Base-by-base conservation (phyloP, 2,113 vertebrate species). In the Centrocercus urophasianus region DNA sequence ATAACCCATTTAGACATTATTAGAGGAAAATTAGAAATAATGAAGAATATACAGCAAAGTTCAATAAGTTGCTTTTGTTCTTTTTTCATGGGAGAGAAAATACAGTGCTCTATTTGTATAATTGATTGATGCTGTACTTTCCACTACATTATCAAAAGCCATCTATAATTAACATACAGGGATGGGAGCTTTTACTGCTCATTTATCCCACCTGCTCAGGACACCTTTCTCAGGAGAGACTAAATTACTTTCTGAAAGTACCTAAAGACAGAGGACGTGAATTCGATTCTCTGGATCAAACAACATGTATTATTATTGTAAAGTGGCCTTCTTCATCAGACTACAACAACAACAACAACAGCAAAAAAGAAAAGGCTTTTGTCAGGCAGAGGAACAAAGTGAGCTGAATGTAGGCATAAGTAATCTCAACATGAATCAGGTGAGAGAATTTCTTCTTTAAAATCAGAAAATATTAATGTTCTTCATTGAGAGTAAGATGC, bases 401-500 rank as follows among this genome's bases (percentile, higher is more conserved):
- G 6, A 96, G 76, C 42, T 81, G 63, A 54, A 59, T 5, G 4
- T 65, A 77, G 36, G 25, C 43, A 56, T 57, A 74, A 88, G 25
- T 67, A 83, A 66, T 60, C 24, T 88, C 25, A 42, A 42, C 20
- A 59, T 81, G 8, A 83, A 74, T 74, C 38, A 70, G 65, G 38
- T 72, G 42, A 83, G 11, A 69, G 56, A 80, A 65, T 48, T 21
- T 86, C n/a, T 79, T 76, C 73, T 70, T 76, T 19, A 70, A 89
- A 92, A 19, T 36, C 40, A 47, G 47, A 60, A 91, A 86, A 64
- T 54, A 83, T 45, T 88, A 34, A 67, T 47, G 34, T 21, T 83
- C 12, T 89, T 89, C 91, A 59, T 75, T 59, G 89, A 60, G 65
- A 60, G 11, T 88, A 86, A 86, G 86, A 93, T 83, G 89, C 65